Evolutionary conservation across 2,888 invertebrate genomes (phyloP).

Genomic region (Scaptomyza reducta): DNA sequence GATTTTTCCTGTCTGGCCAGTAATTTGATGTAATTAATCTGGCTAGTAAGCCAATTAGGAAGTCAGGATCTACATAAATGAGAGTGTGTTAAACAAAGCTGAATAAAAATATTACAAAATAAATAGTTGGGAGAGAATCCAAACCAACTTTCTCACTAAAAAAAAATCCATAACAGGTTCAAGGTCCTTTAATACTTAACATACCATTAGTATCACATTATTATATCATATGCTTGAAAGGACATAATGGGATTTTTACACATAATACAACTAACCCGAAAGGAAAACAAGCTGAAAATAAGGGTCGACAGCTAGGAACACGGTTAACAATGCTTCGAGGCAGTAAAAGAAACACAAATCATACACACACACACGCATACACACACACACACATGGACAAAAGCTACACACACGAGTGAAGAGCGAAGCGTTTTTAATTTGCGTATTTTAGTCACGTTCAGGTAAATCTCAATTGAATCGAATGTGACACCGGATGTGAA

Average conservation of each 20-base stretch:
- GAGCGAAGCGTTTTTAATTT: slow-evolving; percentile 72
- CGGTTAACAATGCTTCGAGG: slow-evolving; percentile 32
- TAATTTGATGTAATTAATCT: slow-evolving; percentile 29
- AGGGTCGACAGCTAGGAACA: slow-evolving; percentile 39
- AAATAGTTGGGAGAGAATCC: too few species aligned
- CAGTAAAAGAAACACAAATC: slow-evolving; percentile 17
- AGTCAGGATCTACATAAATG: background rate
- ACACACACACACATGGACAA: slow-evolving; percentile 3
- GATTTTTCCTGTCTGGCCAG: background rate
- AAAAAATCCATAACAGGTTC: background rate
- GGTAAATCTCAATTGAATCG: slow-evolving; percentile 82
- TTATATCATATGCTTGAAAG: slow-evolving; percentile 27
- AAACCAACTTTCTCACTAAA: too few species aligned
- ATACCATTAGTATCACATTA: slow-evolving; percentile 8
- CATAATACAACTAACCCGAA: slow-evolving; percentile 18
- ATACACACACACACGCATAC: slow-evolving; percentile 23
- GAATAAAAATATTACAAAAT: too few species aligned
- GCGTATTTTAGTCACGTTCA: slow-evolving; percentile 81
- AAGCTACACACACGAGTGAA: slow-evolving; percentile 11
- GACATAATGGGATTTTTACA: slow-evolving; percentile 36
- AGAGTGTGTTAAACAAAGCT: too few species aligned
- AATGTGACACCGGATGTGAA: slow-evolving; percentile 82
- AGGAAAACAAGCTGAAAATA: slow-evolving; percentile 40
- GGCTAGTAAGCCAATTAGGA: slow-evolving; percentile 22
- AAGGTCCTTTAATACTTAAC: background rate